phyloP scores from a whole-genome alignment of 2,888 invertebrate species.

The Dioctria linearis region DNA sequence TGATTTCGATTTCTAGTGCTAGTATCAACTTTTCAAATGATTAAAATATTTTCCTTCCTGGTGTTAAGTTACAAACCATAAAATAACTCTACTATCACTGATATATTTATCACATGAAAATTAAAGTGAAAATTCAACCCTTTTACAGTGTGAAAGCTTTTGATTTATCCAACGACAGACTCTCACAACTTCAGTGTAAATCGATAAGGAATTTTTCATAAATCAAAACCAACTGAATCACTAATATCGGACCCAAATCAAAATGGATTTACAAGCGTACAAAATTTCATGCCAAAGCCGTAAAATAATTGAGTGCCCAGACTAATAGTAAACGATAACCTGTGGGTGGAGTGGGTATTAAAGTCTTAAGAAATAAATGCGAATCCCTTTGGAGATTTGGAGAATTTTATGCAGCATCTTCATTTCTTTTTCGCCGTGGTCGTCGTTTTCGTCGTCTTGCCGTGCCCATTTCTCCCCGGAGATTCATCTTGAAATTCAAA shows the following conservation, averaged over 20 bases:
- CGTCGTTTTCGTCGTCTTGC: constrained; percentile 8
- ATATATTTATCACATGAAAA: too few relatives aligned
- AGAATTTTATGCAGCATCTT: constrained; percentile 43
- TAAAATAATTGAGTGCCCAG: too few relatives aligned
- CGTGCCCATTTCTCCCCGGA: constrained; percentile 7
- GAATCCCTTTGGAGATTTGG: neutral
- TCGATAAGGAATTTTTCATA: constrained; percentile 48
- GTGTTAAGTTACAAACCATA: too few relatives aligned
- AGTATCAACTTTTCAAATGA: too few relatives aligned
- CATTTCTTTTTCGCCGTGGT: neutral
- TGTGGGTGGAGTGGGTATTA: constrained; percentile 7
- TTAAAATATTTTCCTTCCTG: too few relatives aligned
- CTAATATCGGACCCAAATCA: constrained; percentile 50
- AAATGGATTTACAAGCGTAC: constrained; percentile 49
- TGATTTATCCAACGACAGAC: constrained; percentile 35
- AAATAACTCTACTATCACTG: too few relatives aligned
- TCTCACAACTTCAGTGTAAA: constrained; percentile 35
- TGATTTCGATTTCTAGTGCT: too few relatives aligned
- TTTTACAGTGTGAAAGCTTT: constrained; percentile 23
- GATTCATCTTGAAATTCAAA: constrained; percentile 7
- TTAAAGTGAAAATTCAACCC: neutral
- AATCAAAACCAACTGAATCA: constrained; percentile 48
- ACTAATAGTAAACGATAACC: constrained; percentile 35
- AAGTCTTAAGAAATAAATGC: constrained; percentile 26
- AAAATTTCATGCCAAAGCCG: constrained; percentile 47